Base-by-base conservation (phyloP, 2,888 invertebrate genomes). In the Noctua fimbriata region DNA sequence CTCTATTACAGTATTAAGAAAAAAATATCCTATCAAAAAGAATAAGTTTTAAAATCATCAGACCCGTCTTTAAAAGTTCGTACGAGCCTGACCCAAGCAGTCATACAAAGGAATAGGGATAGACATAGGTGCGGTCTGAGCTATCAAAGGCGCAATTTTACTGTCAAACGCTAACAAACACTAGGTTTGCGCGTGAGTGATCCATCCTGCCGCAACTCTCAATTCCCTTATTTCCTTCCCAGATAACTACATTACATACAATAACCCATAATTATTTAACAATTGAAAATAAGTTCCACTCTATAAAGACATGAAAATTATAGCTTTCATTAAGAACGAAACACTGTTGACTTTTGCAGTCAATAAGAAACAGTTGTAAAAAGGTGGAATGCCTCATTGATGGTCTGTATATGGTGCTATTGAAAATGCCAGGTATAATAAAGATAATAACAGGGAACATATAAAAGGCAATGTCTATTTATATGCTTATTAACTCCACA, bases 151-250 rank as follows among this genome's bases (percentile, higher is more conserved):
- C 87, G 86, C 87, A 92, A 93, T 93, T 93, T 92, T 81, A 81
- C 88, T 92, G 93, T 92, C 91, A 91, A 87, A 87, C 72, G 81
- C 88, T 90, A 89, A 89, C 88, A 89, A 89, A 89, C 88, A 77
- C 85, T 86, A 83, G 85, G 86, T 87, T 80, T 10, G 76, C 69
- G 72, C 81, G 85, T 89, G 87, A 91, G 88, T 89, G 90, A 90
- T 90, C 89, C 89, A 89, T 90, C 89, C 89, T 90, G 87, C 81
- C 85, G 32, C 83, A 86, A 85, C 81, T 71, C 83, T 66, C 82
- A 87, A 84, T 82, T 77, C 86, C 82, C 83, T 86, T 84, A 89
- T 87, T 87, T 79, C 70, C 75, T 73, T 70, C 78, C 63, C 65
- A 87, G 82, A 89, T 88, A 85, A 83, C 84, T 84, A 83, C 82